Base-by-base conservation (phyloP, 2,888 invertebrate genomes). In the Bimastos eiseni region DNA sequence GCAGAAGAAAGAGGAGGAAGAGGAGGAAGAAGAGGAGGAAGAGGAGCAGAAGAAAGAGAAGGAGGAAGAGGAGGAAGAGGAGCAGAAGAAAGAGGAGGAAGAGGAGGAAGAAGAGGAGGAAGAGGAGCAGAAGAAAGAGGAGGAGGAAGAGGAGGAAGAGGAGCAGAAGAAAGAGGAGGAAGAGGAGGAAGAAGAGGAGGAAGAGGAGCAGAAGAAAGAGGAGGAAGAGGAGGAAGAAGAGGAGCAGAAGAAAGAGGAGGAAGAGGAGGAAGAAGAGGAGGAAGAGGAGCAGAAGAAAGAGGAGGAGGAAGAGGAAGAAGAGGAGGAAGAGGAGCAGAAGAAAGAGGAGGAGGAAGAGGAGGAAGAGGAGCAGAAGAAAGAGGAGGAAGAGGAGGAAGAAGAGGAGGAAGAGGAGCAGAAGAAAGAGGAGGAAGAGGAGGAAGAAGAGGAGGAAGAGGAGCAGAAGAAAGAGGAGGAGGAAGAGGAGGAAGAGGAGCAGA, bases 21-120 rank as follows among this genome's bases (percentile, higher is more conserved):
- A 86, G 86, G 24, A 86, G 86, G 37, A 86, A n/a, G 24, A 86
- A n/a, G 37, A 86, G 86, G 24, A 86, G 86, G 37, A 86, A n/a
- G 24, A 86, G 86, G 37, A 86, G 86, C 3, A 86, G 86, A 24
- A 21, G 86, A 13, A 86, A 24, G 86, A 86, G n/a, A 86, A 86
- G 86, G 37, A 86, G 86, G 3, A 86, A 4, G 37, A 86, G 21
- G 24, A 86, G 37, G 37, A 37, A n/a, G 24, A 86, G 49, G 49
- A 49, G 49, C 15, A 49, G 49, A 21, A 49, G 17, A 49, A 49
- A 19, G 49, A 49, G 49, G 30, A 86, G 37, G 86, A 86, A 24
- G 3, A 86, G 37, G 86, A 30, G 37, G 3, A 86, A 4, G 86
- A 86, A 24, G 86, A 86, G 21, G 86, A 21, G 37, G 86, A 86